Percentiles rank a stretch among this genome's conserved stretches.
Conservation (phyloP, 2,888 invertebrate species). For the Macrosiphum euphorbiae region DNA sequence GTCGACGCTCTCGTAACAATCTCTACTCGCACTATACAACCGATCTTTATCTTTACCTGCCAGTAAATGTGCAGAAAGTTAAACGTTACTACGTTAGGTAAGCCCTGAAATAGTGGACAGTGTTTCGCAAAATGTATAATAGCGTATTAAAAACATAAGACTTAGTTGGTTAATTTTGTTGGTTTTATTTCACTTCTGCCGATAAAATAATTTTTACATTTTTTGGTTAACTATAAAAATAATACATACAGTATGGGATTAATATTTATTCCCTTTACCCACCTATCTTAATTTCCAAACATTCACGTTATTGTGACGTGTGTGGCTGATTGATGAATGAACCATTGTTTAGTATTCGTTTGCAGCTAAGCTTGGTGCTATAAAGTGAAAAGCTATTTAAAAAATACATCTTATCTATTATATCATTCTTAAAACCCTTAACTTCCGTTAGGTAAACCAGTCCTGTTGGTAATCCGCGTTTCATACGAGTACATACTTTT, state of each 20-base stretch:
- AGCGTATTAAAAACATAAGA: background rate
- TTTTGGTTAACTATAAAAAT: background rate
- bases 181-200: background rate
- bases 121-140: background rate
- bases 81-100: too few species aligned
- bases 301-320: background rate
- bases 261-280: background rate
- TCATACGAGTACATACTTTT: background rate
- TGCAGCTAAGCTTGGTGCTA: background rate
- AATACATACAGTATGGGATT: background rate
- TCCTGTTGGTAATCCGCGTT: background rate
- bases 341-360: background rate
- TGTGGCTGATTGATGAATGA: background rate
- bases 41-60: background rate
- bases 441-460: background rate
- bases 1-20: background rate
- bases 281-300: background rate
- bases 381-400: background rate
- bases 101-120: background rate
- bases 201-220: background rate
- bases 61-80: background rate
- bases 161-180: background rate
- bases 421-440: background rate
- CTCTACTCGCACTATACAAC: background rate
- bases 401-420: background rate